Base-by-base conservation (phyloP, 2,888 invertebrate genomes). In the Sicus ferrugineus region DNA sequence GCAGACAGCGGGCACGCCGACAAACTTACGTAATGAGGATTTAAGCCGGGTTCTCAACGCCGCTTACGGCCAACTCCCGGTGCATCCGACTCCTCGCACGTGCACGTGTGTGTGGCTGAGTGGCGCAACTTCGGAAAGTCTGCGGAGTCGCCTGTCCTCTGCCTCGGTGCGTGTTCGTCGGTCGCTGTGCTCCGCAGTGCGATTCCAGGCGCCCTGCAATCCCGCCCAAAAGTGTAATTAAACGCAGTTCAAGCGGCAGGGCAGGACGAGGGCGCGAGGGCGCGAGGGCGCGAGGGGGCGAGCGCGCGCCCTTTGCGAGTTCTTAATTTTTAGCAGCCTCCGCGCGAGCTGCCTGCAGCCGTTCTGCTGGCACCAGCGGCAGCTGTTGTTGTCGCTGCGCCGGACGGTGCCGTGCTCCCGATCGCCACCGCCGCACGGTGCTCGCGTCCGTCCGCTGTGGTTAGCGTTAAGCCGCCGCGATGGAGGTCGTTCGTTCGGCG, bases 271-370 rank as follows among this genome's bases (percentile, higher is more conserved):
- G 34, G 19, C 28, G 30, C 19, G 58, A n/a, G 34, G 42, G 21
- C n/a, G 42, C 7, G 64, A 23, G 11, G n/a, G 0, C 26, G 66
- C 7, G 46, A 58, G 26, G 28, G 28, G 23, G 50, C 19, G 30
- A 28, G 50, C 3, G n/a, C 3, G n/a, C 3, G 21, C 26, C 26
- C 16, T 52, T 68, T 62, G 68, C 68, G 63, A 68, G 63, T 68
- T 63, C 68, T 68, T 68, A 68, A 56, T 68, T 68, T 68, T 46
- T 26, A 68, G 63, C 46, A 62, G 68, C 54, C 63, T 56, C 50
- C 28, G 50, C 28, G 50, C 34, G 42, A 38, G 46, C 16, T 14
- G 46, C 42, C 42, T 16, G 19, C n/a, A 9, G 6, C 16, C 6
- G n/a, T 16, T 38, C 9, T 38, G 7, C 16, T n/a, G 16, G 48